phyloP scores from a whole-genome alignment of 2,113 vertebrate species.

The Caloenas nicobarica region DNA sequence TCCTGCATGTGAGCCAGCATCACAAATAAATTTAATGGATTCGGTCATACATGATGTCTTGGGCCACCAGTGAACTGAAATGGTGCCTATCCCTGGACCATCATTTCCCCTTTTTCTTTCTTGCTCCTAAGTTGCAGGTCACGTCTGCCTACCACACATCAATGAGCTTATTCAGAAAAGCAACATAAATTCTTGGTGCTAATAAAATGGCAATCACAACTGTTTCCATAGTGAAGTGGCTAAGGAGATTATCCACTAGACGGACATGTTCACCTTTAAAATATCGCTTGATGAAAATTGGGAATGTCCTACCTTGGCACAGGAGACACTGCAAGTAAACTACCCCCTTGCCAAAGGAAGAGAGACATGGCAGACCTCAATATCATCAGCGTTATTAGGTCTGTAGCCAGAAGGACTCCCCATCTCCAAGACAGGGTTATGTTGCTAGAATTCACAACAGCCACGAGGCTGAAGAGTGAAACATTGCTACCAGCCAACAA shows the following conservation, averaged over 20 bases:
- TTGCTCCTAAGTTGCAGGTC: not conserved
- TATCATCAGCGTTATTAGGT: not conserved
- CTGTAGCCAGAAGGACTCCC: not conserved
- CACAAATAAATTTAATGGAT: not conserved
- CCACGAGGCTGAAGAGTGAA: not conserved
- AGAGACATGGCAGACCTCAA: not conserved
- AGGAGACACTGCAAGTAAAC: not conserved
- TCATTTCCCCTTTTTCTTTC: not conserved
- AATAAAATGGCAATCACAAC: not conserved
- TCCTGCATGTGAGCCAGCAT: not conserved
- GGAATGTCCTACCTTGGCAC: not conserved
- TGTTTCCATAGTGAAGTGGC: not conserved
- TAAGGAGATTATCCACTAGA: not conserved
- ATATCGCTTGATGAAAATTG: not conserved
- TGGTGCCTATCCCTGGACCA: not conserved
- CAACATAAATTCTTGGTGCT: not conserved
- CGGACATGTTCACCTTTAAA: not conserved
- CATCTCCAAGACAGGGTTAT: rapidly evolving
- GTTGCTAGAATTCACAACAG: not conserved
- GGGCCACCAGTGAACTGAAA: not conserved
- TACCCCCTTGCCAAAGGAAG: not conserved
- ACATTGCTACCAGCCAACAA: not conserved
- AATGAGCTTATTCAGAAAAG: not conserved
- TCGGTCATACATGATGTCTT: not conserved
- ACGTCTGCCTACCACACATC: not conserved